These are phyloP conservation scores for Hypocryptadius cinnamomeus DNA, from an alignment of 2,113 vertebrate species.

Conservation along the genomic window DNA sequence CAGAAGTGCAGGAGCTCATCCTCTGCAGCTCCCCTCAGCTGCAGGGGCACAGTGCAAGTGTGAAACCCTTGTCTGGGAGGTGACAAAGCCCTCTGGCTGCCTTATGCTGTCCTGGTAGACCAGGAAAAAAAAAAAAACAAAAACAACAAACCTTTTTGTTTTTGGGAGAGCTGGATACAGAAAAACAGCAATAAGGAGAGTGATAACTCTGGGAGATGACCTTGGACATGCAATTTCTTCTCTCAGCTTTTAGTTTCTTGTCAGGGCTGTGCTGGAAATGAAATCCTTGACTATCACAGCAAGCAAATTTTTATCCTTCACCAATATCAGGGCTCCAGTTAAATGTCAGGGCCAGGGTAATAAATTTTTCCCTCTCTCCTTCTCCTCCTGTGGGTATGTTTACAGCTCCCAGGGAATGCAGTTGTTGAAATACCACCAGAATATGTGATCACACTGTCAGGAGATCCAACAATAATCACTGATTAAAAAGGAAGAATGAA, in stretches of 20 bases:
- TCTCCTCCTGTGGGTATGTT: neutral
- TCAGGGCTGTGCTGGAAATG: neutral
- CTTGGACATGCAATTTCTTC: neutral
- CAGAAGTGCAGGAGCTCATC: neutral
- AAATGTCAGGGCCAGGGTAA: neutral
- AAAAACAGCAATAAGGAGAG: neutral
- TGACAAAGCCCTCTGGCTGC: neutral
- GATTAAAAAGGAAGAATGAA: slow-evolving; percentile 47
- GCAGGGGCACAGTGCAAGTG: neutral
- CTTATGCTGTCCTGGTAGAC: neutral
- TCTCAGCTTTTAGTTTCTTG: neutral
- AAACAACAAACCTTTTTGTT: too few relatives aligned
- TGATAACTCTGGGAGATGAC: neutral
- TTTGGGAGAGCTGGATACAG: neutral
- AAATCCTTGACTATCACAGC: neutral
- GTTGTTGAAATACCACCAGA: neutral
- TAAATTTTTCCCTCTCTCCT: neutral
- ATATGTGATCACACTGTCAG: neutral
- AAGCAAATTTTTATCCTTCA: neutral
- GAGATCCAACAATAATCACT: slow-evolving; percentile 27
- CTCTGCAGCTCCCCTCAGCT: neutral
- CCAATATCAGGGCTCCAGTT: neutral
- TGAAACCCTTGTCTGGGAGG: neutral
- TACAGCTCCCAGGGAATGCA: neutral
- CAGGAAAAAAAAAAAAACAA: fast-evolving